Percentiles rank a stretch among this genome's conserved stretches.
phyloP scores from a whole-genome alignment of 1,140 invertebrate species.

The Ganaspis sp. region DNA sequence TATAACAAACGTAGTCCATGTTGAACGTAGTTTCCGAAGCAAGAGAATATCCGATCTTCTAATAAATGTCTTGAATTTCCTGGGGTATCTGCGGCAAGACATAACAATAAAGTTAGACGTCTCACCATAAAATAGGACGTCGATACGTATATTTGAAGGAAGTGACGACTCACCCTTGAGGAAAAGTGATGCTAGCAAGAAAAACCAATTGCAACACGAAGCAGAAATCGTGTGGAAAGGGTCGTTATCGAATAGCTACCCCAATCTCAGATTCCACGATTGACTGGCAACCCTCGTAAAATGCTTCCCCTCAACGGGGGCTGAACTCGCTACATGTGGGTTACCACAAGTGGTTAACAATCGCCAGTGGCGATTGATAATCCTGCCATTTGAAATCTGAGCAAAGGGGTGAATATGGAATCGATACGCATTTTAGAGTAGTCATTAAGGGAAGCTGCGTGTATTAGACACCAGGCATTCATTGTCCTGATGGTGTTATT shows the following conservation, averaged over 20 bases:
- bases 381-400: slow-evolving; percentile 55
- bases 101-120: not conserved
- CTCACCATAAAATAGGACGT: slow-evolving; percentile 1
- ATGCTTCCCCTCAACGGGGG: slow-evolving; percentile 51
- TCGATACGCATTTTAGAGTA: slow-evolving; percentile 33
- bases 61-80: no score
- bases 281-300: slow-evolving; percentile 59
- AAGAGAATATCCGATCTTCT: no score
- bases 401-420: slow-evolving; percentile 50
- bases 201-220: slow-evolving; percentile 57
- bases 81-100: no score
- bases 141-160: not conserved
- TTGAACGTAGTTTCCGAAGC: no score
- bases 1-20: no score
- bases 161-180: not conserved
- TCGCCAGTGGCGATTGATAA: slow-evolving; percentile 57
- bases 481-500: no score
- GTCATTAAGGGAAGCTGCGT: not conserved
- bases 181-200: slow-evolving; percentile 28
- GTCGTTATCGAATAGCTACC: slow-evolving; percentile 58
- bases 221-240: slow-evolving; percentile 54
- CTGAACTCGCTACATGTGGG: slow-evolving; percentile 57
- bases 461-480: not conserved
- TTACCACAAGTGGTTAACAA: slow-evolving; percentile 56
- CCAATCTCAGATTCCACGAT: slow-evolving; percentile 61